Evolutionary conservation across 2,888 invertebrate genomes (phyloP).

Genomic region (Allacma fusca): DNA sequence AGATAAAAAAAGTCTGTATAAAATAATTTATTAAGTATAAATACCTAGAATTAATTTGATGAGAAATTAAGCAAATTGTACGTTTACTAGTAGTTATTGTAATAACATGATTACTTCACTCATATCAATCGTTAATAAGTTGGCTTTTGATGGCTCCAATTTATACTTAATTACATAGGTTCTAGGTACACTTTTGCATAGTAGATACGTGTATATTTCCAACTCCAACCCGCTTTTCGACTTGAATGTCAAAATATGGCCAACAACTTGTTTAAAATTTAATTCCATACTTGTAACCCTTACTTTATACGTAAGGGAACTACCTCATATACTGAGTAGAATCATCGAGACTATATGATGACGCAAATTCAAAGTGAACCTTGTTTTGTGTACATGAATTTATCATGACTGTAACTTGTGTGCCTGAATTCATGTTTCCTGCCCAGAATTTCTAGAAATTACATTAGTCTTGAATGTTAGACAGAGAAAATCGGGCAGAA

Average conservation of each 20-base stretch:
- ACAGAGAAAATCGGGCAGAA: neutral
- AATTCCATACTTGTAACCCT: neutral
- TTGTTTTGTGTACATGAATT: constrained; percentile 22
- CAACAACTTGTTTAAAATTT: neutral
- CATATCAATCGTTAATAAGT: too few relatives aligned
- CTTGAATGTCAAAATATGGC: too few relatives aligned
- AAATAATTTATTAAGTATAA: neutral
- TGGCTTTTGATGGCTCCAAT: too few relatives aligned
- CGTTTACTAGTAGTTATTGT: too few relatives aligned
- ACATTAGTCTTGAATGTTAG: neutral
- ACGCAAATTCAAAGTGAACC: constrained; percentile 15
- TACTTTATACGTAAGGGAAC: neutral
- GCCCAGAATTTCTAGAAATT: constrained; percentile 19
- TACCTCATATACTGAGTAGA: neutral
- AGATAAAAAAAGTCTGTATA: constrained; percentile 20
- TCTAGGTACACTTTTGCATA: too few relatives aligned
- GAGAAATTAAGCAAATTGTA: too few relatives aligned
- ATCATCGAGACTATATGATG: constrained; percentile 6
- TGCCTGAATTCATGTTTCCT: constrained; percentile 34
- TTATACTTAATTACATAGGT: too few relatives aligned
- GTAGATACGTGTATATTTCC: too few relatives aligned
- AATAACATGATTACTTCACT: too few relatives aligned
- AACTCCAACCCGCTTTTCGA: too few relatives aligned
- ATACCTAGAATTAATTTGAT: neutral
- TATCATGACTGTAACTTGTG: constrained; percentile 28